These are phyloP conservation scores for Macrotis lagotis DNA, from an alignment of 2,113 vertebrate genomes.

Conservation along the genomic window DNA sequence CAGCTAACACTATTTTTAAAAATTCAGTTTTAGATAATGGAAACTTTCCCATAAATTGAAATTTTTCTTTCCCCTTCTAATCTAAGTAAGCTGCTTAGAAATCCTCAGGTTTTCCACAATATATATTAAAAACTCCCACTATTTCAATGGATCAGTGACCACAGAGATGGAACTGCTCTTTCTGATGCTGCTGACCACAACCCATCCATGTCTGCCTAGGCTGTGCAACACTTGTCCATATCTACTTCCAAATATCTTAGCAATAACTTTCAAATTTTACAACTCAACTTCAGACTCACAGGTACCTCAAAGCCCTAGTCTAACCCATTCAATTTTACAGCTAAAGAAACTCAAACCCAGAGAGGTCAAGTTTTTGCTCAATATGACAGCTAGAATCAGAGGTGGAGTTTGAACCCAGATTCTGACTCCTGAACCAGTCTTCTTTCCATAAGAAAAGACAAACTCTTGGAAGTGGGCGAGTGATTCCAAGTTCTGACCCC, in stretches of 20 bases:
- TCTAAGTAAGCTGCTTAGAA: background rate
- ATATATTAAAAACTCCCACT: background rate
- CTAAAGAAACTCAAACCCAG: background rate
- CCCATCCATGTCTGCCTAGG: background rate
- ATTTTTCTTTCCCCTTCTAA: background rate
- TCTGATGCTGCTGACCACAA: background rate
- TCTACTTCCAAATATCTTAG: background rate
- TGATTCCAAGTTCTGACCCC: background rate
- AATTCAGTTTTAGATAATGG: background rate
- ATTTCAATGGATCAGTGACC: background rate
- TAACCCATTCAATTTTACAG: background rate
- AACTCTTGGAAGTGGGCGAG: background rate
- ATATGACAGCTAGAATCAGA: background rate
- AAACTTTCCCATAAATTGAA: background rate
- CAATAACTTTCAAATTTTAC: background rate
- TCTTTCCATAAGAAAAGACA: background rate
- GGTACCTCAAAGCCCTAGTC: background rate
- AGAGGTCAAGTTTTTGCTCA: background rate
- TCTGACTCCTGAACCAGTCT: background rate
- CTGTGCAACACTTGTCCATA: background rate
- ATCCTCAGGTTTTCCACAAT: background rate
- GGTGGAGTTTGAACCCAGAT: background rate
- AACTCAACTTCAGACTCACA: background rate
- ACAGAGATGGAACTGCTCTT: background rate
- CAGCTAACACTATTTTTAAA: background rate